These are phyloP conservation scores for Palloptera scutellata DNA, from an alignment of 2,888 invertebrate species.

Conservation along the genomic window DNA sequence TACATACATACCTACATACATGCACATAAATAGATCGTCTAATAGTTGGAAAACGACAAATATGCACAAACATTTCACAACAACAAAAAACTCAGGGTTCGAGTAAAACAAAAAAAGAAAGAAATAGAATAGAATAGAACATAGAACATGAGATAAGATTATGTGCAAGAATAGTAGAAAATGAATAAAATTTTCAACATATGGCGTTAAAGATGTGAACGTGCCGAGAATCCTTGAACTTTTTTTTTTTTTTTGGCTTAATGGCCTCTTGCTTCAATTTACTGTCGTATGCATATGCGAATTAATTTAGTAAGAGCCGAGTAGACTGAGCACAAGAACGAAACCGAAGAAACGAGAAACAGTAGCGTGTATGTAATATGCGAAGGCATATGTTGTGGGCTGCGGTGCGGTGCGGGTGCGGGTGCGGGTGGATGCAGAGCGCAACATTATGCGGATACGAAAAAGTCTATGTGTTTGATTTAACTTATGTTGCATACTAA, in stretches of 20 bases:
- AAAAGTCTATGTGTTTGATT: conserved; percentile 13
- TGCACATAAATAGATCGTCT: not conserved
- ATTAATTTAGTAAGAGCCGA: not conserved
- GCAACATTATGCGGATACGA: conserved; percentile 17
- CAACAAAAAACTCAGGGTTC: not conserved
- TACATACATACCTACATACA: not conserved
- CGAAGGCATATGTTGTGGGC: too few species aligned
- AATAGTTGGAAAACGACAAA: conserved; percentile 4
- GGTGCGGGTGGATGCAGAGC: not conserved
- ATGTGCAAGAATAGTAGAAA: conserved; percentile 40
- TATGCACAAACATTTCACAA: not conserved
- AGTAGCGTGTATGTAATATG: not conserved
- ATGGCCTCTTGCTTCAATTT: conserved; percentile 31
- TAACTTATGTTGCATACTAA: conserved; percentile 17
- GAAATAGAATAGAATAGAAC: not conserved
- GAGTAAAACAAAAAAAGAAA: too few species aligned
- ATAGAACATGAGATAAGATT: too few species aligned
- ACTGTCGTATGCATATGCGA: conserved; percentile 30
- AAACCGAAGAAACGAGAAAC: not conserved
- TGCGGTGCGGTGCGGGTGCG: too few species aligned
- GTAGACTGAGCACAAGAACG: not conserved
- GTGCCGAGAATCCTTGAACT: conserved; percentile 59
- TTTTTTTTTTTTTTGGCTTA: conserved; percentile 20
- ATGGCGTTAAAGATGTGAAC: conserved; percentile 63
- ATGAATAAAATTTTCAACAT: conserved; percentile 60